Evolutionary conservation across 2,797 vertebrate species (phyloP).

Genomic region (Calcarius lapponicus): DNA sequence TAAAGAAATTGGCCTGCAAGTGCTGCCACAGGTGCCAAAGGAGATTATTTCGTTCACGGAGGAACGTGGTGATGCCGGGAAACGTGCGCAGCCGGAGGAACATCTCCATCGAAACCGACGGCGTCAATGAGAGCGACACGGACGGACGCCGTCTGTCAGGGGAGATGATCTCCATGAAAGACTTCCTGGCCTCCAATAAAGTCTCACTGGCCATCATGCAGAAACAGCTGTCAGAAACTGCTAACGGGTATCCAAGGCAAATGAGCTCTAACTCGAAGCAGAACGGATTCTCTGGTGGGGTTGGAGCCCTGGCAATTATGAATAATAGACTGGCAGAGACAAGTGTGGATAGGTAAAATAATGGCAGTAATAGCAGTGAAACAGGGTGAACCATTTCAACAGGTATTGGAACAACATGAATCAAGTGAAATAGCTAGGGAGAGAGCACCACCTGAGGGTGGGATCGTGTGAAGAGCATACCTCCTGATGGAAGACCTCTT

Average conservation of each 20-base stretch:
- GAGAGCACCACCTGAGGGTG: neutral
- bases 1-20: conserved; percentile 80
- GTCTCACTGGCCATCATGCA: conserved; percentile 93
- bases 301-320: conserved; percentile 95
- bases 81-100: conserved; percentile 77
- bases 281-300: conserved; percentile 90
- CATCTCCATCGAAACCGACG: conserved; percentile 87
- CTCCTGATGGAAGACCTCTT: neutral
- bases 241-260: conserved; percentile 86
- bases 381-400: neutral
- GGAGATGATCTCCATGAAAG: conserved; percentile 95
- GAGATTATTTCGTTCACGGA: conserved; percentile 76
- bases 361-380: neutral
- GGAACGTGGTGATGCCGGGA: conserved; percentile 87
- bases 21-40: conserved; percentile 80
- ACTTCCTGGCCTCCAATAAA: conserved; percentile 91
- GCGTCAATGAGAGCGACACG: conserved; percentile 86
- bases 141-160: conserved; percentile 90
- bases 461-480: neutral
- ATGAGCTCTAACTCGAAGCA: conserved; percentile 76
- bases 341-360: conserved; percentile 87
- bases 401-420: neutral
- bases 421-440: neutral
- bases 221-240: conserved; percentile 92
- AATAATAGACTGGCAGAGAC: conserved; percentile 97